Base-by-base conservation (phyloP, 2,888 invertebrate genomes). In the Acheta domesticus region DNA sequence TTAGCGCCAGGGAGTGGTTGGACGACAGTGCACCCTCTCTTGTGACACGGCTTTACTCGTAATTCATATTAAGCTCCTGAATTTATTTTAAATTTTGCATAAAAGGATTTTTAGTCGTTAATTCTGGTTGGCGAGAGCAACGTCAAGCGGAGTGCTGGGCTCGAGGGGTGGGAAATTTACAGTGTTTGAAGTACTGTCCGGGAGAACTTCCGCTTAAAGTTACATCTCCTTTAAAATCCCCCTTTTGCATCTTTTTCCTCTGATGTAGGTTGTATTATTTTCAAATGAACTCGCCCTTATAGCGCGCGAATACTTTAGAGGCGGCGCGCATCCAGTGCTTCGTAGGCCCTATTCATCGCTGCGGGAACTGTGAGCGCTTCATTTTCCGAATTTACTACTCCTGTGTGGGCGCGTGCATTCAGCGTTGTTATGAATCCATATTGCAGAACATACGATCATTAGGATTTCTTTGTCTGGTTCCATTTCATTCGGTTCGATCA, bases 1-100 rank as follows among this genome's bases (percentile, higher is more conserved):
- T 14, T n/a, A 62, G 62, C 62, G 62, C 62, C 62, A 19, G 16
- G 62, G 62, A 62, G 62, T 62, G 62, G 62, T n/a, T 62, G n/a
- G 62, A 5, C 14, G 62, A 62, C 14, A 62, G 62, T 62, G 62
- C 16, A 5, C 36, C 62, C n/a, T 62, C 62, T 62, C 62, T 14
- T 14, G 16, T 62, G 62, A 62, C 62, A 62, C n/a, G 62, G 62
- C 62, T 62, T 62, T 62, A 62, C 62, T 62, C 62, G 62, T 62
- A 62, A 62, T 62, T 62, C 62, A 62, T 62, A 62, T 62, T 62
- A 62, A 62, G 62, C 62, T 62, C n/a, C 62, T 62, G 62, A 62
- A 62, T 62, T 62, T 62, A 62, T 62, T 62, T 62, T 62, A 62
- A 62, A 62, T 62, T 62, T 62, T 62, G 62, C 62, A 62, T 62